Evolutionary conservation across 1,140 invertebrate genomes (phyloP).

Genomic region (Zophobas morio): DNA sequence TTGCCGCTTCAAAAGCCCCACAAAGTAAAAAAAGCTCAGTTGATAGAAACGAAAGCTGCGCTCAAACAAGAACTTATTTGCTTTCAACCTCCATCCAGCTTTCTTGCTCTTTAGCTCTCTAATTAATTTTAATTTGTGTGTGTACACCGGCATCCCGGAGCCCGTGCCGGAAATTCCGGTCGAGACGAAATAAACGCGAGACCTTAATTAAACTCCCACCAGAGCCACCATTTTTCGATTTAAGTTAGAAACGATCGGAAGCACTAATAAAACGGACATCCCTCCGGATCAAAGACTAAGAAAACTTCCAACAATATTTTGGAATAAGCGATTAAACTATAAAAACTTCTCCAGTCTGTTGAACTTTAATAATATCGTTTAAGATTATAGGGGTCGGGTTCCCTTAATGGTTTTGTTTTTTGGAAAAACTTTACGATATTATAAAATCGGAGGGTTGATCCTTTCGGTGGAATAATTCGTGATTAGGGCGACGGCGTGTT

Average conservation of each 20-base stretch:
- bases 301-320: slow-evolving; percentile 5
- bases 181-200: slow-evolving; percentile 4
- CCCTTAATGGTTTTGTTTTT: slow-evolving; percentile 20
- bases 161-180: slow-evolving; percentile 13
- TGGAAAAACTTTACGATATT: slow-evolving; percentile 26
- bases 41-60: no score
- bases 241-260: background rate
- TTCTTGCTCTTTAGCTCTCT: background rate
- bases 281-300: background rate
- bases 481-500: no score
- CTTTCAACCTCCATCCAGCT: background rate
- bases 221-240: slow-evolving; percentile 2
- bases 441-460: slow-evolving; percentile 4
- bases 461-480: no score
- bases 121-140: slow-evolving; percentile 40
- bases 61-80: background rate
- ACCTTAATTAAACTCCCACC: slow-evolving; percentile 12
- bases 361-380: slow-evolving; percentile 34
- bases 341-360: slow-evolving; percentile 7
- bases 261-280: background rate
- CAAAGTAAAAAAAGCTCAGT: no score
- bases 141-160: background rate
- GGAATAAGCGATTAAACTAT: slow-evolving; percentile 12
- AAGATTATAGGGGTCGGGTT: background rate
- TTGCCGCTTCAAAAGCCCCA: no score